Evolutionary conservation across 2,113 vertebrate genomes (phyloP), one percentile per base, ranked within the genome.

Genomic region (Phoenicopterus ruber): DNA sequence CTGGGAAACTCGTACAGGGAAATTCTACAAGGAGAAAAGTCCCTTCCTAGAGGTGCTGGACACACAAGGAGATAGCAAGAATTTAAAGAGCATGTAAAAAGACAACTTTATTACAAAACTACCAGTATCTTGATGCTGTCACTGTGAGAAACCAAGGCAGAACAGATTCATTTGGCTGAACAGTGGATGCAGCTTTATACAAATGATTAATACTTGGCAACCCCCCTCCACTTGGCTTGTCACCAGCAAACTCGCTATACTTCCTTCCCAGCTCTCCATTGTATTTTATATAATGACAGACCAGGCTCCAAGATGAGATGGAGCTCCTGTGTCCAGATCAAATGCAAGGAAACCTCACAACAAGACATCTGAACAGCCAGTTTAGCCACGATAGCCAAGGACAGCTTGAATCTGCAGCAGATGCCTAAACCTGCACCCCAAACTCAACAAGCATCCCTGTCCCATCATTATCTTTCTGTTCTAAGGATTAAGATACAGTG

Each of bases 131-230:
- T 90, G 94, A 95, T 90, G 69, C 87, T 94, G 91, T 94, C 93
- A 95, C 82, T 91, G 87, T 73, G 78, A 91, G 93, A 97, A 94
- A 94, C 70, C 78, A 90, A 91, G 86, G 87, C 95, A 96, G 94
- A 97, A 96, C 66, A 91, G 73, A 97, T 83, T 95, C 67, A 94
- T 96, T 95, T 94, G 95, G 91, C 94, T 96, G 71, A 96, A 70
- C 42, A 77, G 66, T 94, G 89, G 94, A 87, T 95, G 91, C 78
- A 88, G 94, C 93, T 97, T 95, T 86, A 95, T 65, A 95, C 47
- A 81, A 94, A 95, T 96, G 86, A 96, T 96, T 96, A 97, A 97
- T 96, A 94, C 82, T 96, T 96, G 89, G 95, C 96, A 95, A 95
- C 21, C 42, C 78, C 95, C 81, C 71, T 91, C 49, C 57, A 73